Evolutionary conservation across 1,140 invertebrate genomes (phyloP).

Genomic region (Saccostrea glomerata): DNA sequence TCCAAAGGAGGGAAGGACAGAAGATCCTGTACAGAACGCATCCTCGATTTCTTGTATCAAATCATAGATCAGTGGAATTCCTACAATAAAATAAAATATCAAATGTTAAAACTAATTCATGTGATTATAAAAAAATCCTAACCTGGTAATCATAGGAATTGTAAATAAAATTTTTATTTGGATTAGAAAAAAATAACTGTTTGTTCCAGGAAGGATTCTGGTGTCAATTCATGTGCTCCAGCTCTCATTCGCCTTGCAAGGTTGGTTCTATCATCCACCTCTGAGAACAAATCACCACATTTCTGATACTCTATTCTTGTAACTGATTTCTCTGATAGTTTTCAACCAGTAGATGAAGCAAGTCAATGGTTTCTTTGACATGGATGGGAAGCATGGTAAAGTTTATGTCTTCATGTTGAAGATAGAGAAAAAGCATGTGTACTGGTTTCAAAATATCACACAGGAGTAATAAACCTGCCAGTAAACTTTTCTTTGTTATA

Average conservation of each 20-base stretch:
- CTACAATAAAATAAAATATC: slow-evolving; percentile 4
- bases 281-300: not conserved
- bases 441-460: slow-evolving; percentile 44
- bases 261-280: not conserved
- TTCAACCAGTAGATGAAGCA: slow-evolving; percentile 10
- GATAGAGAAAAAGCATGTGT: slow-evolving; percentile 37
- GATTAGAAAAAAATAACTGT: not conserved
- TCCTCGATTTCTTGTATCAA: slow-evolving; percentile 51
- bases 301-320: slow-evolving; percentile 30
- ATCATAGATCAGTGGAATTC: slow-evolving; percentile 34
- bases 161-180: no score
- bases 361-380: slow-evolving; percentile 24
- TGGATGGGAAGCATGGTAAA: slow-evolving; percentile 30
- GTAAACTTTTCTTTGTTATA: slow-evolving; percentile 18
- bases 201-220: slow-evolving; percentile 22
- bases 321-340: slow-evolving; percentile 10
- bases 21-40: slow-evolving; percentile 41
- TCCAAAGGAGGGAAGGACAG: slow-evolving; percentile 53
- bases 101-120: not conserved
- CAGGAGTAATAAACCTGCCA: slow-evolving; percentile 35
- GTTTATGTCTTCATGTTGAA: slow-evolving; percentile 35
- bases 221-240: not conserved
- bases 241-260: slow-evolving; percentile 10
- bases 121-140: not conserved
- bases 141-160: not conserved